phyloP scores from a whole-genome alignment of 2,888 invertebrate species.

The Neocrepidodera transversa region DNA sequence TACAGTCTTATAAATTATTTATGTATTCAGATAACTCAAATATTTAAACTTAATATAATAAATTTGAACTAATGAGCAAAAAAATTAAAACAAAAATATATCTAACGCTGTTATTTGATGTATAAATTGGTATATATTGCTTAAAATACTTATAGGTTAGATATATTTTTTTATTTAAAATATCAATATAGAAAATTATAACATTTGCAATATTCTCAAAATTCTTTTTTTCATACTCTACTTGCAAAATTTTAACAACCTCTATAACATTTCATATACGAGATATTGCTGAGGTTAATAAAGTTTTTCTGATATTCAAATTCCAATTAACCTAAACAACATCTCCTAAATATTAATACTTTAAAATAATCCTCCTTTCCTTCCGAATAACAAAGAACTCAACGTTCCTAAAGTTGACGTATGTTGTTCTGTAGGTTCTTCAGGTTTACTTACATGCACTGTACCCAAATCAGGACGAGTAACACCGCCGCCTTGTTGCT shows the following conservation, averaged over 20 bases:
- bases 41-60: too few relatives aligned
- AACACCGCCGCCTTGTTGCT: slow-evolving; percentile 63
- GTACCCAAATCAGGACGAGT: slow-evolving; percentile 70
- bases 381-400: slow-evolving; percentile 80
- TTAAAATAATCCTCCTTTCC: slow-evolving; percentile 83
- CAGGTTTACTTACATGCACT: slow-evolving; percentile 52
- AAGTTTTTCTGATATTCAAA: too few relatives aligned
- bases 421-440: slow-evolving; percentile 49
- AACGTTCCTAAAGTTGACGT: slow-evolving; percentile 71
- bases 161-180: too few relatives aligned
- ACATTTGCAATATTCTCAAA: background rate
- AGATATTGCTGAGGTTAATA: background rate
- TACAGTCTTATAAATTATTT: too few relatives aligned
- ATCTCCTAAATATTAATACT: background rate
- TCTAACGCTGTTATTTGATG: too few relatives aligned
- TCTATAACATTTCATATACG: background rate
- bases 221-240: background rate
- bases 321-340: slow-evolving; percentile 2
- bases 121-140: too few relatives aligned
- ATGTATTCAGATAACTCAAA: too few relatives aligned
- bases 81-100: too few relatives aligned
- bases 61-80: too few relatives aligned
- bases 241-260: background rate
- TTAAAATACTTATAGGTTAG: too few relatives aligned
- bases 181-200: too few relatives aligned